Conservation (phyloP, 2,888 invertebrate species). For the Molanna angustata region DNA sequence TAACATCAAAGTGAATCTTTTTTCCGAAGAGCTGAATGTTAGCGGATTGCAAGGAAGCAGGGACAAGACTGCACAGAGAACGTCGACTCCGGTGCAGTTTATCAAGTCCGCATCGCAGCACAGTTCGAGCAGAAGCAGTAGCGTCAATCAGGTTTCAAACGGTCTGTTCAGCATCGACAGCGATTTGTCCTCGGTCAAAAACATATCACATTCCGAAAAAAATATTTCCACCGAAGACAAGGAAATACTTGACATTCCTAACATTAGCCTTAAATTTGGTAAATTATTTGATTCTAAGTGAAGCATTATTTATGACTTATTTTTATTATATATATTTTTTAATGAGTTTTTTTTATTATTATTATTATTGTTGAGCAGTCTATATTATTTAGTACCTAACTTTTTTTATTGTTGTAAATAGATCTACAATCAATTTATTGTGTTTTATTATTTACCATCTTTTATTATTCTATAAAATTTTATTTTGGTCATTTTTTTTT, state of each 20-base stretch:
- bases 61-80: conserved; percentile 39
- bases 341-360: too few species aligned
- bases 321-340: too few species aligned
- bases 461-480: too few species aligned
- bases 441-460: too few species aligned
- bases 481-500: too few species aligned
- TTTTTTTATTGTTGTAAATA: too few species aligned
- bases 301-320: too few species aligned
- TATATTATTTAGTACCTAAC: too few species aligned
- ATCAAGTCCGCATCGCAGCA: conserved; percentile 52
- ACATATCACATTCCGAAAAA: conserved; percentile 47
- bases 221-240: conserved; percentile 51
- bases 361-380: too few species aligned
- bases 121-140: conserved; percentile 37
- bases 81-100: conserved; percentile 57
- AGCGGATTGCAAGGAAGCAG: conserved; percentile 20
- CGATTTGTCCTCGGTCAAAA: conserved; percentile 57
- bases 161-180: conserved; percentile 54
- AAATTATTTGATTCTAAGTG: conserved; percentile 34
- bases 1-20: conserved; percentile 11
- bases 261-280: conserved; percentile 47
- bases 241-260: conserved; percentile 52
- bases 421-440: too few species aligned
- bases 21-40: conserved; percentile 14
- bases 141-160: conserved; percentile 35